Conservation (phyloP, 2,113 vertebrate species). For the Vidua macroura region DNA sequence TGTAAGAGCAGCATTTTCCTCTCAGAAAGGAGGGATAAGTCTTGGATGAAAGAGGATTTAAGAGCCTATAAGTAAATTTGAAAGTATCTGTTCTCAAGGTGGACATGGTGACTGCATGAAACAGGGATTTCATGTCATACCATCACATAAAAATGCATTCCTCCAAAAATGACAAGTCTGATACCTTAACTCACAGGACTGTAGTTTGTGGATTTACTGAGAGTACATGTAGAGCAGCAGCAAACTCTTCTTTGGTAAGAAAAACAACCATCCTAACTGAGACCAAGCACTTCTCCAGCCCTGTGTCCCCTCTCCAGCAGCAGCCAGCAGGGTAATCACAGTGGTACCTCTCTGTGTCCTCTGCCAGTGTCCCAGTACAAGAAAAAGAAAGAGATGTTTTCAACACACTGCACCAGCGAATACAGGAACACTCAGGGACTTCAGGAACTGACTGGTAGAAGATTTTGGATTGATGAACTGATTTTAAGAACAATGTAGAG, state of each 20-base stretch:
- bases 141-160: not conserved
- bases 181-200: not conserved
- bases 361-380: not conserved
- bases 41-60: not conserved
- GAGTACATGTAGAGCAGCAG: not conserved
- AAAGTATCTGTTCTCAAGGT: not conserved
- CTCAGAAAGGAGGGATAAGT: not conserved
- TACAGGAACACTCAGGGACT: not conserved
- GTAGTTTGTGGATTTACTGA: not conserved
- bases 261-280: not conserved
- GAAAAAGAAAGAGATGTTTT: not conserved
- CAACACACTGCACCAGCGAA: not conserved
- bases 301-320: not conserved
- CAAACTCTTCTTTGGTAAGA: not conserved
- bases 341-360: rapidly evolving
- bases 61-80: not conserved
- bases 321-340: not conserved
- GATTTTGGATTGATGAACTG: not conserved
- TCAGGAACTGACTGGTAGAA: not conserved
- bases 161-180: not conserved
- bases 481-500: not conserved
- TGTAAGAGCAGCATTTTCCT: not conserved
- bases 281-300: not conserved
- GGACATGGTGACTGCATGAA: not conserved
- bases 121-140: not conserved